Evolutionary conservation across 1,140 invertebrate genomes (phyloP).

Genomic region (Mamestra configurata): DNA sequence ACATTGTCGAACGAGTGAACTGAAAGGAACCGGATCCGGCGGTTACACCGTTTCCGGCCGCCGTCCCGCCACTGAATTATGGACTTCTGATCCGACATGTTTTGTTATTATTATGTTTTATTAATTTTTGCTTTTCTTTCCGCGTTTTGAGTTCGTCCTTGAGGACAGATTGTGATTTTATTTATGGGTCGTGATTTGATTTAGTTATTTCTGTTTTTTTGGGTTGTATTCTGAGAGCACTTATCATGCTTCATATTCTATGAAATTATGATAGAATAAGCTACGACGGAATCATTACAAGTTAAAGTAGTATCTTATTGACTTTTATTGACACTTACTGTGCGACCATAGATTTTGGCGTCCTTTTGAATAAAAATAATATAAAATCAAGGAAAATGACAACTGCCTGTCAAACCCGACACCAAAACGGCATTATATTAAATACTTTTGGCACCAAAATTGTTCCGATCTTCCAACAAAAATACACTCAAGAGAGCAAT

Average conservation of each 20-base stretch:
- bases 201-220: neutral
- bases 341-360: too few species aligned
- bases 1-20: constrained; percentile 66
- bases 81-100: constrained; percentile 70
- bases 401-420: too few species aligned
- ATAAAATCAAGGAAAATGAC: too few species aligned
- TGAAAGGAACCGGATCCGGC: constrained; percentile 74
- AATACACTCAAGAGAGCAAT: neutral
- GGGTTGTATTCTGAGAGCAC: too few species aligned
- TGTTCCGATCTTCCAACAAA: neutral
- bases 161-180: neutral
- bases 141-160: constrained; percentile 19
- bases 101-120: constrained; percentile 59
- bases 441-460: constrained; percentile 15
- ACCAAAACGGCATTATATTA: neutral
- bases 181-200: constrained; percentile 6
- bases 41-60: constrained; percentile 76
- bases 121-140: constrained; percentile 52
- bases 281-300: too few species aligned
- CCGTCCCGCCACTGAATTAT: constrained; percentile 76
- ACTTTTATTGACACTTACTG: too few species aligned
- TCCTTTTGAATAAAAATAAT: too few species aligned
- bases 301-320: too few species aligned
- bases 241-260: too few species aligned
- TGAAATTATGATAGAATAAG: too few species aligned